A percentile compares a stretch with the other conserved stretches of the same genome.
Conservation (phyloP, 2,113 vertebrate genomes). For the Vombatus ursinus region DNA sequence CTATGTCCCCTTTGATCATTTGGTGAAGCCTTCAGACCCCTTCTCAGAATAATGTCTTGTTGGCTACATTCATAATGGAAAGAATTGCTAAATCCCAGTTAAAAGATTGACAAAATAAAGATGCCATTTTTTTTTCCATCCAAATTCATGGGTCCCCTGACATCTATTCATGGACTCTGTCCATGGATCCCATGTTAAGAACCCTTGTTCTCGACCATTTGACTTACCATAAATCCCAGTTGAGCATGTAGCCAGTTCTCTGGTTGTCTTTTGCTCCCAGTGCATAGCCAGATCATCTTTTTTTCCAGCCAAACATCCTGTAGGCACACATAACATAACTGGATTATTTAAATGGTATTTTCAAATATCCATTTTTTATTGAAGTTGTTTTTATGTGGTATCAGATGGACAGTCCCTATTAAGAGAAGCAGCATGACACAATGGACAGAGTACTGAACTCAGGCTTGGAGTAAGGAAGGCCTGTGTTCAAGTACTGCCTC, state of each 20-base stretch:
- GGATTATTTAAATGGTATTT: not conserved
- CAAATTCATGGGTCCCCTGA: not conserved
- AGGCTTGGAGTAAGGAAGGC: too few relatives aligned
- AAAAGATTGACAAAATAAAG: not conserved
- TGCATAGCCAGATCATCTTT: not conserved
- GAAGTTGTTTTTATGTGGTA: not conserved
- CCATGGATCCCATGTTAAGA: not conserved
- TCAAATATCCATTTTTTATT: conserved; percentile 29
- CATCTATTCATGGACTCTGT: not conserved
- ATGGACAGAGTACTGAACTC: not conserved
- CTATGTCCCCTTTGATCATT: not conserved
- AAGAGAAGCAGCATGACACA: not conserved
- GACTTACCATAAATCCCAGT: not conserved
- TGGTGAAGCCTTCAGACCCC: not conserved
- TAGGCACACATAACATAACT: not conserved
- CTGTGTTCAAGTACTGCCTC: not conserved
- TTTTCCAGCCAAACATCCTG: not conserved
- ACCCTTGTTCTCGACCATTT: not conserved
- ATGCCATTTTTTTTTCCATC: not conserved
- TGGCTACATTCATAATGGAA: not conserved
- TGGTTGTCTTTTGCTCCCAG: not conserved
- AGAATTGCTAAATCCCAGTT: not conserved
- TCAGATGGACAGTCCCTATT: not conserved
- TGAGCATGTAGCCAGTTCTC: not conserved
- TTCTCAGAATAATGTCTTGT: not conserved